phyloP scores from a whole-genome alignment of 2,888 invertebrate species.

The Thymelicus sylvestris region DNA sequence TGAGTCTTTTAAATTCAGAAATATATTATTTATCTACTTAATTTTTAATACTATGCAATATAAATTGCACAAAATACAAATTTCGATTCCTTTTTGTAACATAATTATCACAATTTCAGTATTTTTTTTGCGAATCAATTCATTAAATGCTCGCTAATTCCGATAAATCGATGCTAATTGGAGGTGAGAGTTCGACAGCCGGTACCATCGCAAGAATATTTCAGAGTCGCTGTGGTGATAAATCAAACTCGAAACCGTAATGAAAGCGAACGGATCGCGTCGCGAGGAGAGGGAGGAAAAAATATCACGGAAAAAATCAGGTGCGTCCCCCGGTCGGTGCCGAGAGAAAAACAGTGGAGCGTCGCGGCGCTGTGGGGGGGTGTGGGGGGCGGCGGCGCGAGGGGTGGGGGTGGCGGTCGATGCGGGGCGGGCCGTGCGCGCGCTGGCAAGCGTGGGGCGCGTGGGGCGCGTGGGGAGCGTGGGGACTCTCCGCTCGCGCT shows the following conservation, averaged over 20 bases:
- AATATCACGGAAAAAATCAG: slow-evolving; percentile 85
- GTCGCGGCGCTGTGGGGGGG: slow-evolving; percentile 52
- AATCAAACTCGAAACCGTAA: slow-evolving; percentile 85
- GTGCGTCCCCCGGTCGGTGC: slow-evolving; percentile 83
- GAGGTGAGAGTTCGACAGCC: slow-evolving; percentile 79
- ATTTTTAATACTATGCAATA: not conserved
- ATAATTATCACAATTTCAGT: not conserved
- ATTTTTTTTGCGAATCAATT: not conserved
- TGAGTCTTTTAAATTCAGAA: no score
- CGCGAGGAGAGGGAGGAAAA: slow-evolving; percentile 84
- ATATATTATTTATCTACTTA: no score
- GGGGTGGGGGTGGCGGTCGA: slow-evolving; percentile 71
- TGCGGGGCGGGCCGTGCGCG: slow-evolving; percentile 69
- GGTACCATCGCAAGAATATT: slow-evolving; percentile 80
- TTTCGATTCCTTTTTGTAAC: not conserved
- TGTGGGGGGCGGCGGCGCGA: slow-evolving; percentile 58
- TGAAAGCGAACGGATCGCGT: slow-evolving; percentile 85
- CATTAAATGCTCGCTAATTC: slow-evolving; percentile 53
- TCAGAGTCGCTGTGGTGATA: slow-evolving; percentile 82
- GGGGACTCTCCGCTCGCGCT: slow-evolving; percentile 61
- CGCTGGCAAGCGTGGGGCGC: slow-evolving; percentile 67
- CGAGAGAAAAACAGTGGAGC: slow-evolving; percentile 82
- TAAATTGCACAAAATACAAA: not conserved
- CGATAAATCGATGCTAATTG: slow-evolving; percentile 80
- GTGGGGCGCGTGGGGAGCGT: slow-evolving; percentile 65